Evolutionary conservation across 2,888 invertebrate genomes (phyloP), one percentile per base, ranked within the genome.

Genomic region (Lamproptera curius): DNA sequence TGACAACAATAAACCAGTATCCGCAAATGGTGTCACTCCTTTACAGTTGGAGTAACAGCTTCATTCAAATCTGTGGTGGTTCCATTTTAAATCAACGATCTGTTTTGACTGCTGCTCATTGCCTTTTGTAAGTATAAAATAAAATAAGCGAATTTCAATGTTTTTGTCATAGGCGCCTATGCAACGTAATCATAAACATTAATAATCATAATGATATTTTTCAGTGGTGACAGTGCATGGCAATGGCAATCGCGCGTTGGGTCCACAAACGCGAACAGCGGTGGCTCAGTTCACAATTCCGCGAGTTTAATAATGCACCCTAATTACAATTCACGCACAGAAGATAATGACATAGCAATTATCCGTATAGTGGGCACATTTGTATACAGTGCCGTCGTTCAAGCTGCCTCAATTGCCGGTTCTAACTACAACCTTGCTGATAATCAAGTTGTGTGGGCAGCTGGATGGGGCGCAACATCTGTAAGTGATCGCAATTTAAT

Each of bases 71-170:
- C 31, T 59, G 58, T 33, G 65, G 63, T 11, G 73, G 71, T 8
- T 49, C 63, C 14, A 63, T 74, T 15, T 11, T 70, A 4, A 74
- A 67, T 53, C 59, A 56, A 23, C 57, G 67, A 39, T 54, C 68
- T 5, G 23, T 75, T n/a, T 56, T 75, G 2, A 57, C 68, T 1
- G 72, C 72, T 36, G 74, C 70, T 40, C 71, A 72, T 38, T 74
- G 76, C 44, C 46, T 56, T 5, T 0, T 20, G 75, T 73, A 65
- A 59, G 63, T n/a, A n/a, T n/a, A n/a, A n/a, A n/a, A n/a, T n/a
- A n/a, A n/a, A n/a, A n/a, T n/a, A n/a, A n/a, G n/a, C n/a, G n/a
- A n/a, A n/a, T n/a, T n/a, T n/a, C n/a, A n/a, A n/a, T n/a, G n/a
- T n/a, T n/a, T n/a, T n/a, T n/a, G n/a, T n/a, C n/a, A n/a, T n/a